These are phyloP conservation scores for Nasonia giraulti DNA, from an alignment of 1,140 invertebrate species.

Conservation along the genomic window DNA sequence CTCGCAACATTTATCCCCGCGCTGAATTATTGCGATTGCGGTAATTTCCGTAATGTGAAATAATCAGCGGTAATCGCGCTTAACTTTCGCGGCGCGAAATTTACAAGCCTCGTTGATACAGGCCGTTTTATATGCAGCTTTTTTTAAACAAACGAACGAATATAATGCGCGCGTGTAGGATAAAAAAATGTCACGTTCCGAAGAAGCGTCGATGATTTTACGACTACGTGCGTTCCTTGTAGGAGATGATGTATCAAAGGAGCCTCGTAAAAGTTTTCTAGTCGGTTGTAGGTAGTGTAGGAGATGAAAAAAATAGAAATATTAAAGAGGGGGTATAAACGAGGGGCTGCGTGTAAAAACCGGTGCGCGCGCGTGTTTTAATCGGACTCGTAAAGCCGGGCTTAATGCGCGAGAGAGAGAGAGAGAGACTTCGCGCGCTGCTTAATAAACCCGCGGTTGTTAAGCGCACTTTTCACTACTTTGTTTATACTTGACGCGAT, in stretches of 20 bases:
- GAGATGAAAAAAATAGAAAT: background rate
- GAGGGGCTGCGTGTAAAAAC: background rate
- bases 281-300: no score
- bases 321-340: no score
- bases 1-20: background rate
- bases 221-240: background rate
- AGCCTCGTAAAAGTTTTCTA: no score
- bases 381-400: conserved; percentile 52
- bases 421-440: background rate
- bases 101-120: background rate
- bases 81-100: background rate
- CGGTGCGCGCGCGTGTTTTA: conserved; percentile 44
- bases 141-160: background rate
- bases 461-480: background rate
- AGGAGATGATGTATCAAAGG: no score
- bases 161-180: no score
- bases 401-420: background rate
- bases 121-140: background rate
- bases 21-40: conserved; percentile 12
- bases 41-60: background rate
- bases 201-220: no score
- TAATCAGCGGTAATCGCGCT: background rate
- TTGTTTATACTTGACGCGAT: background rate
- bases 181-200: no score
- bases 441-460: conserved; percentile 36